Percentiles rank a stretch among this genome's conserved stretches.
phyloP scores from a whole-genome alignment of 2,113 vertebrate species.

The Myotis brandtii region DNA sequence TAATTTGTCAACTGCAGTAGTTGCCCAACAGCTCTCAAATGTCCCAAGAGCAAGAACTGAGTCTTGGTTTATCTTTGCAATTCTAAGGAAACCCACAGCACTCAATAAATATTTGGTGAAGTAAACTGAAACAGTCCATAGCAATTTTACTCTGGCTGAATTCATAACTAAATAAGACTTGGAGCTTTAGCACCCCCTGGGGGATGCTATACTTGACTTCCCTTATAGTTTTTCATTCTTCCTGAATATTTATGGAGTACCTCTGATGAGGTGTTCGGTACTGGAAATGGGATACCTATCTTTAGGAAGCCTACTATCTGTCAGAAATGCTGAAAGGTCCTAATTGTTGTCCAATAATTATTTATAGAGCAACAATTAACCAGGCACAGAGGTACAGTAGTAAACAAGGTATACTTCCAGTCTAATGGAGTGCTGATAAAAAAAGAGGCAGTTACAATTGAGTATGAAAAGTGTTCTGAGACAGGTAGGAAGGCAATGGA shows the following conservation, averaged over 20 bases:
- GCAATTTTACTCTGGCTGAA: not conserved
- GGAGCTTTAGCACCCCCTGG: slow-evolving; percentile 12
- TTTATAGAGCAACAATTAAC: not conserved
- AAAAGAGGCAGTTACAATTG: not conserved
- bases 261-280: not conserved
- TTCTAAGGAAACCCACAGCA: not conserved
- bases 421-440: not conserved
- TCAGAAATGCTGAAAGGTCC: not conserved
- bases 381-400: not conserved
- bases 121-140: not conserved
- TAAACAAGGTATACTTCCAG: not conserved
- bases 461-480: not conserved
- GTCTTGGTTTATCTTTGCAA: not conserved
- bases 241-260: not conserved
- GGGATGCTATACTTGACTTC: not conserved
- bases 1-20: not conserved
- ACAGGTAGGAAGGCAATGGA: not conserved
- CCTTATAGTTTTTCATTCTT: not conserved
- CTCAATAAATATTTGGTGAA: not conserved
- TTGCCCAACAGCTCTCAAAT: not conserved
- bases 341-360: not conserved
- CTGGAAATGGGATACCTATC: not conserved
- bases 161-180: not conserved
- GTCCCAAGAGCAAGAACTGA: not conserved
- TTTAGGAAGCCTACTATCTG: not conserved